Conservation (phyloP, 2,113 vertebrate genomes). For the Dendrocopos noguchii region DNA sequence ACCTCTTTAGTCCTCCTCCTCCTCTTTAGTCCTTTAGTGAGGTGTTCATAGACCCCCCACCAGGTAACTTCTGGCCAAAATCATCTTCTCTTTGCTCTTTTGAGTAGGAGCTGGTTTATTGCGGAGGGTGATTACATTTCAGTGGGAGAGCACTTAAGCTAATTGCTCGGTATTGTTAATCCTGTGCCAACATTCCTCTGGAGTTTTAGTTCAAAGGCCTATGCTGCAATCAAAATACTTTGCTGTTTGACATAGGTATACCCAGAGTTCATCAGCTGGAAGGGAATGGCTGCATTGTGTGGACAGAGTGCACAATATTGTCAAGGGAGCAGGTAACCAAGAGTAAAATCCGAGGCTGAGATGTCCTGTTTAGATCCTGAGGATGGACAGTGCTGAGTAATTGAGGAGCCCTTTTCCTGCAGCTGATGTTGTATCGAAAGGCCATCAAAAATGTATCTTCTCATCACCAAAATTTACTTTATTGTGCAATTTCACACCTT, state of each 20-base stretch:
- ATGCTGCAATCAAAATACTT: conserved; percentile 55
- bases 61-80: not conserved
- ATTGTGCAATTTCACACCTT: conserved; percentile 27
- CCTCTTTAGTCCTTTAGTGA: not conserved
- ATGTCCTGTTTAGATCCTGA: not conserved
- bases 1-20: not conserved
- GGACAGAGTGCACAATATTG: not conserved
- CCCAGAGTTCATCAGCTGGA: not conserved
- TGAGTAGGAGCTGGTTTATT: not conserved
- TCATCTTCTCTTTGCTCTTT: not conserved
- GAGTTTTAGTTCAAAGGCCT: conserved; percentile 60
- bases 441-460: not conserved
- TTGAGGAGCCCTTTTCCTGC: not conserved
- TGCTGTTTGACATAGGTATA: conserved; percentile 25
- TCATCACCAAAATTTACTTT: conserved; percentile 9
- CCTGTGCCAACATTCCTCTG: conserved; percentile 56
- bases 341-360: not conserved
- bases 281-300: conserved; percentile 15
- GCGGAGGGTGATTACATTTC: conserved; percentile 20
- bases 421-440: not conserved
- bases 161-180: conserved; percentile 41
- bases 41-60: not conserved
- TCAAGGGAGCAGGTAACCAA: not conserved
- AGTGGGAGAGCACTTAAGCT: conserved; percentile 53
- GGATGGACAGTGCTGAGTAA: not conserved